phyloP scores from a whole-genome alignment of 2,797 vertebrate species.

The Acipenser oxyrinchus region DNA sequence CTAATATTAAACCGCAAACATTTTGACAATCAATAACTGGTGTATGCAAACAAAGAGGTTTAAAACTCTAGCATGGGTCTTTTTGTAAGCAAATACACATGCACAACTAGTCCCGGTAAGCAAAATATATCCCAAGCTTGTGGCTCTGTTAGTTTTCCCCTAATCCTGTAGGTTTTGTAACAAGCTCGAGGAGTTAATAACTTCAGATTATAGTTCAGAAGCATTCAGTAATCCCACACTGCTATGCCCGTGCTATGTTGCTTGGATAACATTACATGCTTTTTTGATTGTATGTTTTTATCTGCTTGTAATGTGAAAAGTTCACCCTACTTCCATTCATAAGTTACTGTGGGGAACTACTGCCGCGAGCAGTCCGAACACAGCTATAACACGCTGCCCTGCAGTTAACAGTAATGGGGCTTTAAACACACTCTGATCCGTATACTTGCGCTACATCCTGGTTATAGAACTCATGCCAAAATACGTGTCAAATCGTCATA shows the following conservation, averaged over 20 bases:
- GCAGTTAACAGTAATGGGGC: background rate
- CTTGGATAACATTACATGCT: background rate
- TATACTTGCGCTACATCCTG: background rate
- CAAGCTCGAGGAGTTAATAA: too few species aligned
- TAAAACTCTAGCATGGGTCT: too few species aligned
- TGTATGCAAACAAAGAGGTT: too few species aligned
- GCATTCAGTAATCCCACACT: background rate
- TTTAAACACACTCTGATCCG: background rate
- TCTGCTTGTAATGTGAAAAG: background rate
- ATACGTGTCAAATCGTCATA: conserved; percentile 11
- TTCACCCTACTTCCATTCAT: background rate
- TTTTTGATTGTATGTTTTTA: background rate
- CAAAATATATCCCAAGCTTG: too few species aligned
- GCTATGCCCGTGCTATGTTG: background rate
- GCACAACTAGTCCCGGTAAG: too few species aligned
- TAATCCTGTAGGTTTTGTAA: too few species aligned
- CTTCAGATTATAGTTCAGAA: background rate
- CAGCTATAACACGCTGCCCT: background rate
- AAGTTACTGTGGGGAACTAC: background rate
- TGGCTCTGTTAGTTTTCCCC: too few species aligned
- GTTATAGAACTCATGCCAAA: background rate
- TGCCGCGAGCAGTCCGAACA: background rate
- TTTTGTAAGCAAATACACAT: too few species aligned
- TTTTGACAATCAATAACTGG: too few species aligned
- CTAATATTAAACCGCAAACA: too few species aligned